phyloP scores from a whole-genome alignment of 2,888 invertebrate species.

The Agrotis exclamationis region DNA sequence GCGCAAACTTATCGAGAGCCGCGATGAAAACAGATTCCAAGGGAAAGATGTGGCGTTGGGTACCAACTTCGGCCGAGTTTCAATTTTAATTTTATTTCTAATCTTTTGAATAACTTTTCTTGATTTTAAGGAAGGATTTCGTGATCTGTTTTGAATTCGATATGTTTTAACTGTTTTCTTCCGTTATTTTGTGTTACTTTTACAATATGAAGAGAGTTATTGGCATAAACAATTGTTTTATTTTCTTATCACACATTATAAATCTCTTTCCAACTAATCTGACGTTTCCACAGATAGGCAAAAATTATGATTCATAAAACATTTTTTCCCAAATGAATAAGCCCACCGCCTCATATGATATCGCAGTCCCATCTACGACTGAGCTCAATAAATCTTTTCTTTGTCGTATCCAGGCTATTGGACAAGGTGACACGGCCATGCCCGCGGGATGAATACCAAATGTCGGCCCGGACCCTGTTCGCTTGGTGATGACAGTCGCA shows the following conservation, averaged over 20 bases:
- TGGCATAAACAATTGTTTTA: neutral
- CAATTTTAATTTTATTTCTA: slow-evolving; percentile 47
- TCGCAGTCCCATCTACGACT: slow-evolving; percentile 49
- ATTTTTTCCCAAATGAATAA: slow-evolving; percentile 26
- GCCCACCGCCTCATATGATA: slow-evolving; percentile 35
- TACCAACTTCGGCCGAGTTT: slow-evolving; percentile 54
- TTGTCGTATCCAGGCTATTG: slow-evolving; percentile 65
- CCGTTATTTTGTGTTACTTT: neutral
- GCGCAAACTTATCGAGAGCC: slow-evolving; percentile 83
- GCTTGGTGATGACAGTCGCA: slow-evolving; percentile 56
- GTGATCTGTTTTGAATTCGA: slow-evolving; percentile 6
- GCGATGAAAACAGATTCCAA: slow-evolving; percentile 69
- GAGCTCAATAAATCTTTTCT: slow-evolving; percentile 65
- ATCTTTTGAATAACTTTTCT: slow-evolving; percentile 35
- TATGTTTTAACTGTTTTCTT: slow-evolving; percentile 1
- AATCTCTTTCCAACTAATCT: slow-evolving; percentile 4
- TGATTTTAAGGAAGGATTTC: slow-evolving; percentile 21
- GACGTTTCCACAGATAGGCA: neutral
- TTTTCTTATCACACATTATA: neutral
- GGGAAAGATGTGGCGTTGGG: slow-evolving; percentile 67
- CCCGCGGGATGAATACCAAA: slow-evolving; percentile 73
- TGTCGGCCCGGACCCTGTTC: slow-evolving; percentile 47
- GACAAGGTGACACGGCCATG: slow-evolving; percentile 65
- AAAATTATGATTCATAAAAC: slow-evolving; percentile 22
- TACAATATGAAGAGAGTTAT: neutral